Evolutionary conservation across 2,888 invertebrate genomes (phyloP), one percentile per base, ranked within the genome.

Genomic region (Caenorhabditis virilis): DNA sequence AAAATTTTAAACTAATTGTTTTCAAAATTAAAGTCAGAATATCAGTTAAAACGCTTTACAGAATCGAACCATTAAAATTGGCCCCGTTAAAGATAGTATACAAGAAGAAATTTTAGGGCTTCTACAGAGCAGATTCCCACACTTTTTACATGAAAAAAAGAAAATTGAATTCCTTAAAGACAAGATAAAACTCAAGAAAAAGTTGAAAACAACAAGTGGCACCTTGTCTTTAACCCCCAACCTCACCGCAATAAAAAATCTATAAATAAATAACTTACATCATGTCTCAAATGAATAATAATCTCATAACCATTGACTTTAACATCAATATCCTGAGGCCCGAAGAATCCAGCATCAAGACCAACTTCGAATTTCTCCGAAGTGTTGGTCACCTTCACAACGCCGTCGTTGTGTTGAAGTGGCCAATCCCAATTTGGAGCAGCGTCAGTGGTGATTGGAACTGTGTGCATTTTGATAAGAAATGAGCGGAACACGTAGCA

Each of bases 361-460:
- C 72, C 68, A 49, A 72, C 72, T 47, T 72, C 66, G 58, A 72
- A 72, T 43, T 72, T 68, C 11, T 72, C 72, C 25, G 51, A 23
- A 2, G 71, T 71, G 49, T 68, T 71, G 35, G 61, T 64, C 27
- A 69, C 64, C 35, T 62, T 61, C 3, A 67, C 67, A 38, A 66
- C 60, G 9, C 66, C 66, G 33, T 66, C 66, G 30, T 53, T 43
- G 38, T 66, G 66, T 26, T 60, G 60, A 20, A 66, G 60, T 27
- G 66, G 66, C 66, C 66, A 66, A 38, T 66, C 66, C 66, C 66
- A 66, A 5, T 51, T 46, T 7, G 51, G 43, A 1, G 60, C 56
- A 7, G 52, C 30, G 35, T 66, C 66, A n/a, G 60, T 61, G 4
- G 59, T 60, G 0, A 65, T 52, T 18, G 51, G 56, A 45, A 65